These are phyloP conservation scores for Cryptophagus acutangulus DNA, from an alignment of 2,888 invertebrate species.

Conservation along the genomic window DNA sequence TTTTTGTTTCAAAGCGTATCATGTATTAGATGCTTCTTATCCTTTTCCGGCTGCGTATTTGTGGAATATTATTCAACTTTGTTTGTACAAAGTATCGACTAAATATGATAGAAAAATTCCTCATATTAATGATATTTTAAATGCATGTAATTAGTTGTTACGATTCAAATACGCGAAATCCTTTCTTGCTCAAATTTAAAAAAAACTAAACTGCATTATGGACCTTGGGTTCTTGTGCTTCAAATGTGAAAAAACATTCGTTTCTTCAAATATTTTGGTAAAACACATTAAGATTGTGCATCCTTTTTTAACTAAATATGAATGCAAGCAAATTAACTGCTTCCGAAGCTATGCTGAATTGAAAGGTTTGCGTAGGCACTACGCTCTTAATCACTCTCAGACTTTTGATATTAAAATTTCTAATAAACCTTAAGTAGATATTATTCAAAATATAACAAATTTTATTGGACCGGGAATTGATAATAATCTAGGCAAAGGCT, in stretches of 20 bases:
- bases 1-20: constrained; percentile 3
- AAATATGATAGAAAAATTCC: not conserved
- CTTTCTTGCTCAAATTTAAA: no score
- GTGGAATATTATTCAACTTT: not conserved
- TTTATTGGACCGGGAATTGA: no score
- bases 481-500: no score
- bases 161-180: no score
- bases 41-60: not conserved
- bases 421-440: no score
- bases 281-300: not conserved
- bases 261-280: not conserved
- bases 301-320: not conserved
- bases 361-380: not conserved
- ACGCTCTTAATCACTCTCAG: no score
- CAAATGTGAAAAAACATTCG: not conserved
- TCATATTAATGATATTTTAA: not conserved
- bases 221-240: not conserved
- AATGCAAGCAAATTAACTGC: constrained; percentile 1
- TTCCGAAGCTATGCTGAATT: not conserved
- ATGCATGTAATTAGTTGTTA: no score
- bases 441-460: no score
- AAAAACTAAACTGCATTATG: no score
- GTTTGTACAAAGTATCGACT: not conserved
- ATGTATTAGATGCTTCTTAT: not conserved
- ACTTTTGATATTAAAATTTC: no score